Percentiles rank a stretch among this genome's conserved stretches.
phyloP scores from a whole-genome alignment of 23 tunicate species.

The Phallusia fumigata region DNA sequence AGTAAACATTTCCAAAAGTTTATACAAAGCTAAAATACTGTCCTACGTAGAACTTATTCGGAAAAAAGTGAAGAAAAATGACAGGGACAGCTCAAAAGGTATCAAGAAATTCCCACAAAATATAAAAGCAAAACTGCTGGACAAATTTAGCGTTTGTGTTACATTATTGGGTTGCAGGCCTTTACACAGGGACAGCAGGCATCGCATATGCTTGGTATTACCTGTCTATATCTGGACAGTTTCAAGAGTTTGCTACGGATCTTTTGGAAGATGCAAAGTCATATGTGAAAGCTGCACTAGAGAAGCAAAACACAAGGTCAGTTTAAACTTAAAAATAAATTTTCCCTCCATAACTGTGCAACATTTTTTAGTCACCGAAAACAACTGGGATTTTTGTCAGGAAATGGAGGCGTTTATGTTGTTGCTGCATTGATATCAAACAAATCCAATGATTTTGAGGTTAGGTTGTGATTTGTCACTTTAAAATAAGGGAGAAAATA shows the following conservation, averaged over 20 bases:
- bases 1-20: neutral
- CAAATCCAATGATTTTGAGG: neutral
- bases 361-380: neutral
- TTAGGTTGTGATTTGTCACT: neutral
- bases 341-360: neutral
- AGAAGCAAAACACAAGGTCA: constrained; percentile 15
- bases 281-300: constrained; percentile 34
- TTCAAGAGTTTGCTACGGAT: constrained; percentile 7
- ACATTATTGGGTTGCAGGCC: constrained; percentile 34
- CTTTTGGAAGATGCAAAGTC: constrained; percentile 31
- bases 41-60: neutral
- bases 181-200: constrained; percentile 57
- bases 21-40: neutral
- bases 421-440: constrained; percentile 43
- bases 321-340: neutral
- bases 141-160: neutral
- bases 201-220: constrained; percentile 50
- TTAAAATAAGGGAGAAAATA: neutral
- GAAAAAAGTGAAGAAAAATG: neutral
- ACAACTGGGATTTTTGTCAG: constrained; percentile 45
- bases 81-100: neutral
- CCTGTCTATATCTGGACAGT: constrained; percentile 34
- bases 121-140: neutral
- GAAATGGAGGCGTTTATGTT: constrained; percentile 55
- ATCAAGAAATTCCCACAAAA: neutral